Evolutionary conservation across 1,140 invertebrate genomes (phyloP), one percentile per base, ranked within the genome.

Genomic region (Trigoniulus corallinus): DNA sequence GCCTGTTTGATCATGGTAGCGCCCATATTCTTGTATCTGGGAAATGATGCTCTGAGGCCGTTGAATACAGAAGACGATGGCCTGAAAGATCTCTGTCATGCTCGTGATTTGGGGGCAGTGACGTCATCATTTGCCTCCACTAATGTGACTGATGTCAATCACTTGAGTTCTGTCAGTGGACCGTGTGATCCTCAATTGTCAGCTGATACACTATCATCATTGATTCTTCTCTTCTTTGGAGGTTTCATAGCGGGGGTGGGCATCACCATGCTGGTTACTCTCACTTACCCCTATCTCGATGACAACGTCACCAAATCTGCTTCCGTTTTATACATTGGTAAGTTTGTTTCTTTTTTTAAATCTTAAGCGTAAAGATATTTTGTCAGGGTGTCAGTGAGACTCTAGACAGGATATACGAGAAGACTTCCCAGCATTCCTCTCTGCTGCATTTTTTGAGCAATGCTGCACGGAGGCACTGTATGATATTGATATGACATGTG

Each of bases 1-100:
- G 81, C 79, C 56, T 82, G 80, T 60, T 68, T 82, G 50, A 57
- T 84, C 48, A 78, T 77, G 47, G 77, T 78, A 42, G 56, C 80
- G 1, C 82, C 82, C 1, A 81, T 84, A 56, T 73, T 82, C 48
- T 59, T 82, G 13, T 34, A 34, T 15, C 60, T 71, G 23, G 42
- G 42, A 20, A 4, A 34, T 7, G n/a, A n/a, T n/a, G n/a, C n/a
- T n/a, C n/a, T n/a, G n/a, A n/a, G n/a, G n/a, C n/a, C n/a, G n/a
- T n/a, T n/a, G n/a, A n/a, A n/a, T n/a, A n/a, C n/a, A n/a, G n/a
- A n/a, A n/a, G n/a, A n/a, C n/a, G n/a, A n/a, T n/a, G n/a, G n/a
- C n/a, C n/a, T n/a, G n/a, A 7, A 7, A 7, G 29, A 34, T 7
- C 7, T 34, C 7, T 34, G 7, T 7, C 29, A 34, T 34, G 29